A percentile compares a stretch with the other conserved stretches of the same genome.
Evolutionary conservation across 1,140 invertebrate genomes (phyloP).

Genomic region (Phthorimaea operculella): DNA sequence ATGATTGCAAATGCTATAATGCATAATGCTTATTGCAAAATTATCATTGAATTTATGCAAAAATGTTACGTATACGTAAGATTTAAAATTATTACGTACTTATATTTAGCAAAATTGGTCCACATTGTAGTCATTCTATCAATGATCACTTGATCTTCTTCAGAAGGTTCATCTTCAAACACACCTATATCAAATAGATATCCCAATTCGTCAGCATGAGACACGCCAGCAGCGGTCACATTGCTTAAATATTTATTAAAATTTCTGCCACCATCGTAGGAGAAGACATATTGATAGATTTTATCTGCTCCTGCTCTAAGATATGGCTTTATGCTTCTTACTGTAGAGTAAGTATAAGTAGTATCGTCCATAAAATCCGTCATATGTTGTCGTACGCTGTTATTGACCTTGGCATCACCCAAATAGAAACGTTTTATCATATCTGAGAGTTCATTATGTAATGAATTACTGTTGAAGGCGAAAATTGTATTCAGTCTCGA

Average conservation of each 20-base stretch:
- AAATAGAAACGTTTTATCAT: slow-evolving; percentile 8
- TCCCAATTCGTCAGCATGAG: slow-evolving; percentile 27
- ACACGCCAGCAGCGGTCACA: slow-evolving; percentile 12
- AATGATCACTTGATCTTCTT: slow-evolving; percentile 19
- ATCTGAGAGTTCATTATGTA: slow-evolving; percentile 5
- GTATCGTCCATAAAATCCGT: slow-evolving; percentile 10
- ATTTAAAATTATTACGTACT: slow-evolving; percentile 20
- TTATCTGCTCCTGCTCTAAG: slow-evolving; percentile 12
- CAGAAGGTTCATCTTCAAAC: neutral
- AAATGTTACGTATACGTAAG: too few species aligned
- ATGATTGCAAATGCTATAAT: too few species aligned
- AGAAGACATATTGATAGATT: slow-evolving; percentile 29
- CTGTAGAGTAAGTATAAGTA: slow-evolving; percentile 19
- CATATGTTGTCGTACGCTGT: neutral
- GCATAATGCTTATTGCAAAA: too few species aligned
- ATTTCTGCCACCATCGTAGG: slow-evolving; percentile 24
- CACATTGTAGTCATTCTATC: slow-evolving; percentile 29
- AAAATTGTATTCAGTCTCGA: slow-evolving; percentile 4
- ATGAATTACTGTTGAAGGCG: slow-evolving; percentile 11
- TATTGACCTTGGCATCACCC: slow-evolving; percentile 9
- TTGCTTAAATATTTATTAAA: slow-evolving; percentile 11
- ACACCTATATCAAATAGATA: slow-evolving; percentile 23
- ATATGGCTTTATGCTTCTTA: slow-evolving; percentile 19
- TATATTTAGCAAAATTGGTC: slow-evolving; percentile 34
- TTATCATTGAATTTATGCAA: too few species aligned